A percentile compares a stretch with the other conserved stretches of the same genome.
Conservation (phyloP, 1,140 invertebrate genomes). For the Drosophila pseudoobscura region DNA sequence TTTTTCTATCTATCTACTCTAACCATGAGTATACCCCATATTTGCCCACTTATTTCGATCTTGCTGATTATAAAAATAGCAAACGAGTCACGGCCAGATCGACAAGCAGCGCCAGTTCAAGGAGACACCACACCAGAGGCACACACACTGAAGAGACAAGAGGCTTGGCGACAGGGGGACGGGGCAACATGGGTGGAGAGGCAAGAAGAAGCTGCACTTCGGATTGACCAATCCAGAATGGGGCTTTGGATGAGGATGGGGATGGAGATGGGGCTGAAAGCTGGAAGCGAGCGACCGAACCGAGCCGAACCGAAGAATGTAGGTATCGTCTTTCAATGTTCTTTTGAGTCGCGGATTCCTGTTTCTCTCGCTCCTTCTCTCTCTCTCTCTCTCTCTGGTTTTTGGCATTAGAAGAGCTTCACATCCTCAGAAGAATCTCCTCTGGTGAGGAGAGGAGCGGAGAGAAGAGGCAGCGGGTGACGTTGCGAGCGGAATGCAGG, state of each 20-base stretch:
- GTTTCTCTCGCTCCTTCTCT: conserved; percentile 22
- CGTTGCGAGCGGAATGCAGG: not conserved
- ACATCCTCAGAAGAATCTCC: conserved; percentile 45
- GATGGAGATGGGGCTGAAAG: too few species aligned
- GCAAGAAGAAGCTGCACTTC: conserved; percentile 5
- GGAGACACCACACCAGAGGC: conserved; percentile 28
- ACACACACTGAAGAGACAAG: conserved; percentile 1
- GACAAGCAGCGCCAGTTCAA: conserved; percentile 56
- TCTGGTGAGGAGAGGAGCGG: not conserved
- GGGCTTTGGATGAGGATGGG: not conserved
- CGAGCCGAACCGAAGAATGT: conserved; percentile 37
- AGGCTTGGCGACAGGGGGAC: too few species aligned
- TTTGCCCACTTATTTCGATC: conserved; percentile 37
- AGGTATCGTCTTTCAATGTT: conserved; percentile 68
- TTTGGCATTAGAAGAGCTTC: conserved; percentile 60
- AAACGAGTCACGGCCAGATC: conserved; percentile 75
- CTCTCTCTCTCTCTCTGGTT: not conserved
- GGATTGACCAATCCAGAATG: conserved; percentile 41
- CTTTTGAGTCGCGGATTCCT: conserved; percentile 41
- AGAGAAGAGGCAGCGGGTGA: not conserved
- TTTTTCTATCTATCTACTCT: too few species aligned
- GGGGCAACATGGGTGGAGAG: not conserved
- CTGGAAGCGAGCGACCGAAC: not conserved
- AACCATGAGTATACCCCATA: conserved; percentile 18
- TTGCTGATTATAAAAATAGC: conserved; percentile 73